Percentiles rank a stretch among this genome's conserved stretches.
phyloP scores from a whole-genome alignment of 1,140 invertebrate genomes.

The Manduca sexta region DNA sequence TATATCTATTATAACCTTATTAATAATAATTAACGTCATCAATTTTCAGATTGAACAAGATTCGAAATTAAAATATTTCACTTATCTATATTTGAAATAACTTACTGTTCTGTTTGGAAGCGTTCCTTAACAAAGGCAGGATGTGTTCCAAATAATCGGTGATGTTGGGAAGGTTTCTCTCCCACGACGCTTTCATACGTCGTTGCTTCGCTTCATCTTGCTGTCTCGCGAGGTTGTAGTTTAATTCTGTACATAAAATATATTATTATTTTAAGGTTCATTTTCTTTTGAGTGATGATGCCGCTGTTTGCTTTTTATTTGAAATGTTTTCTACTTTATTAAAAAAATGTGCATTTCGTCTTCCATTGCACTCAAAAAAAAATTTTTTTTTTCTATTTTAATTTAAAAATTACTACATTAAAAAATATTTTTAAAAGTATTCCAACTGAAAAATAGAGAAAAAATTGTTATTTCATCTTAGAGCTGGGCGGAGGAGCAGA shows the following conservation, averaged over 20 bases:
- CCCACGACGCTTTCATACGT: slow-evolving; percentile 62
- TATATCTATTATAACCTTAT: too few relatives aligned
- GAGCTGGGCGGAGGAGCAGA: too few relatives aligned
- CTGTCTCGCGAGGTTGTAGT: slow-evolving; percentile 53
- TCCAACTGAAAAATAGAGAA: too few relatives aligned
- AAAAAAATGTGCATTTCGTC: background rate
- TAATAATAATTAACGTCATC: background rate
- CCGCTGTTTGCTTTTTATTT: too few relatives aligned
- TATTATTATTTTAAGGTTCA: slow-evolving; percentile 1
- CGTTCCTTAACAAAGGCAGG: slow-evolving; percentile 71
- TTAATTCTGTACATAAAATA: slow-evolving; percentile 40
- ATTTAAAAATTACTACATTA: too few relatives aligned
- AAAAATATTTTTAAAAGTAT: too few relatives aligned
- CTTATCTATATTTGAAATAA: slow-evolving; percentile 6
- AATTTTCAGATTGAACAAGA: too few relatives aligned
- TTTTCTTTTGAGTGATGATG: too few relatives aligned
- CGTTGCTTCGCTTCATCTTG: slow-evolving; percentile 45
- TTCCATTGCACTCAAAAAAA: too few relatives aligned
- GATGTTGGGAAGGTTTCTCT: slow-evolving; percentile 53
- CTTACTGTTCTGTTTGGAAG: slow-evolving; percentile 75
- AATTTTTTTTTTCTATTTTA: too few relatives aligned
- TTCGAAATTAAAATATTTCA: background rate
- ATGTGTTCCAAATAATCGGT: slow-evolving; percentile 65
- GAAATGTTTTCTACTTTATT: background rate
- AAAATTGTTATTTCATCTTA: too few relatives aligned